These are phyloP conservation scores for Falco punctatus DNA, from an alignment of 2,113 vertebrate genomes.

Conservation along the genomic window DNA sequence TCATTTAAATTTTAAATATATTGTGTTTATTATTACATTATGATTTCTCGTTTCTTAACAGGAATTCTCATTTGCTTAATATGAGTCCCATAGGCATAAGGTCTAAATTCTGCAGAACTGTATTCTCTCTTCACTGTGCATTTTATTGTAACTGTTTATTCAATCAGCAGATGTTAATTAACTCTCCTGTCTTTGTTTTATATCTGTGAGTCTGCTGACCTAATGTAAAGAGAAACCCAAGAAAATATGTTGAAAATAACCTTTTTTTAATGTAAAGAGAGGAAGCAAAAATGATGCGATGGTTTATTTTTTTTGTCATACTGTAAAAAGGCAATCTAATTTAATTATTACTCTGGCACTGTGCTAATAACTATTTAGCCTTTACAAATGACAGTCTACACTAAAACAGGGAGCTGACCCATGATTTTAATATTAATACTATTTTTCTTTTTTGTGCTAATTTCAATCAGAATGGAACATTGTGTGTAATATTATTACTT, in stretches of 20 bases:
- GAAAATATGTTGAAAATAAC: background rate
- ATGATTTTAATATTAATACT: background rate
- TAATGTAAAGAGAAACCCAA: background rate
- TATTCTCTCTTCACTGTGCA: background rate
- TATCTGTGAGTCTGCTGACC: background rate
- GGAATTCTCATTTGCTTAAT: conserved; percentile 25
- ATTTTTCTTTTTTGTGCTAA: background rate
- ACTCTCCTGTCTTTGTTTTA: background rate
- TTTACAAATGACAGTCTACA: conserved; percentile 22
- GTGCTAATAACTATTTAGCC: conserved; percentile 5
- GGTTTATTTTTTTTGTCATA: background rate
- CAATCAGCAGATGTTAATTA: conserved; percentile 40
- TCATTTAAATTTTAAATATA: background rate
- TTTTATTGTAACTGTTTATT: background rate
- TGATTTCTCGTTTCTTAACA: conserved; percentile 22
- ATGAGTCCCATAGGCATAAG: background rate
- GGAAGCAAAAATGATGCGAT: background rate
- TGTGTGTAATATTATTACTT: background rate
- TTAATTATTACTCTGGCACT: conserved; percentile 32
- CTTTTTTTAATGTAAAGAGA: background rate
- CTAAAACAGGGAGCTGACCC: background rate
- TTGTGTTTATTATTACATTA: background rate
- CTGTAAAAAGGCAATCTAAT: conserved; percentile 19
- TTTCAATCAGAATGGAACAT: conserved; percentile 19
- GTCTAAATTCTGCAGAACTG: background rate